Conservation (phyloP, 2,888 invertebrate species). For the Unio delphinus region DNA sequence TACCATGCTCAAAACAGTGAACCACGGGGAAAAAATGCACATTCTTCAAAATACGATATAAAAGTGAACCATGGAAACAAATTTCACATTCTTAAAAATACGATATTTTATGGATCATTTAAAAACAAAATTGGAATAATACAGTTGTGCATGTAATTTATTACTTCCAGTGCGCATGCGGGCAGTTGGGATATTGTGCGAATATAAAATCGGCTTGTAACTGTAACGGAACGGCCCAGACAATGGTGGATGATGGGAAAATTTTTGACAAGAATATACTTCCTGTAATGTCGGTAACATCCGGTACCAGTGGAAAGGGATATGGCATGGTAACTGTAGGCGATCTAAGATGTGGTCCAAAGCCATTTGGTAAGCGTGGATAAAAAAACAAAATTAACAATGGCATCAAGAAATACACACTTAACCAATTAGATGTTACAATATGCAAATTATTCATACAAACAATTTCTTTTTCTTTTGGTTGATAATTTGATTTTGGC, state of each 20-base stretch:
- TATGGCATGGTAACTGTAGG: constrained; percentile 23
- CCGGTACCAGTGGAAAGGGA: constrained; percentile 6
- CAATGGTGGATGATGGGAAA: constrained; percentile 32
- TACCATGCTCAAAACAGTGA: too few species aligned
- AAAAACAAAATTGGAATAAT: too few species aligned
- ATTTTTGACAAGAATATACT: constrained; percentile 29
- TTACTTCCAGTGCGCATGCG: constrained; percentile 46
- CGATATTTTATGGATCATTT: too few species aligned
- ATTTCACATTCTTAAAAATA: too few species aligned
- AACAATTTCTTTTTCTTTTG: too few species aligned
- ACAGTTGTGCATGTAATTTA: background rate
- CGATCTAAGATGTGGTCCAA: constrained; percentile 41
- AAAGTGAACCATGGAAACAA: too few species aligned
- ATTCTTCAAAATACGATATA: too few species aligned
- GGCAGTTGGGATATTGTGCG: constrained; percentile 35
- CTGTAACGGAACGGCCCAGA: constrained; percentile 33
- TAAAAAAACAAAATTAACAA: background rate
- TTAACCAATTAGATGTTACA: too few species aligned
- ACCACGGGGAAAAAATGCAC: too few species aligned
- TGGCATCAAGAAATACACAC: background rate
- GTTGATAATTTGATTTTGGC: too few species aligned
- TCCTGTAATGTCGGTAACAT: constrained; percentile 27
- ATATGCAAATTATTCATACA: too few species aligned
- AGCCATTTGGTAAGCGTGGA: constrained; percentile 41
- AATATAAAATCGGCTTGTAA: constrained; percentile 29